Base-by-base conservation (phyloP, 2,113 vertebrate genomes). In the Baryphthengus martii region DNA sequence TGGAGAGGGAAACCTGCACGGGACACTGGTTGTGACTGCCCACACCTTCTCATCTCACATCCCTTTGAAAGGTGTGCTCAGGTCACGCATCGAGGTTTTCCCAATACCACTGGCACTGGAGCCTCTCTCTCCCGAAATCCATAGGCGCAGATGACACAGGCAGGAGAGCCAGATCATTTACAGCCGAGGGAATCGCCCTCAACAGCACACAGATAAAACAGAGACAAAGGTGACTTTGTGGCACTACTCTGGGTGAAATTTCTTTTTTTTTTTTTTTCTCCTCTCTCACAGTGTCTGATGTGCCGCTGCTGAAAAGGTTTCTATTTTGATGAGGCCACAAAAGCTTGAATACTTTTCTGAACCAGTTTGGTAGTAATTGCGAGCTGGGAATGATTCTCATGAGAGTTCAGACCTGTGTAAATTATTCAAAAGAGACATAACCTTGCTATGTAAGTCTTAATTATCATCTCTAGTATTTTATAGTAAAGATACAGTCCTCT, bases 61-160 rank as follows among this genome's bases (percentile, higher is more conserved):
- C 4, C 23, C 40, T 49, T 3, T 9, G 33, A 20, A 70, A 86
- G 20, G 26, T n/a, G 25, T 35, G 44, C 37, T 75, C 29, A 11
- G 55, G 61, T 66, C 53, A 3, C 3, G 16, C 59, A 11, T 5
- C 23, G 40, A 68, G 28, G 17, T 3, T 63, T 63, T 20, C 33
- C 11, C 1, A 4, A 0, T 6, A 40, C 4, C 3, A 0, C 50
- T 17, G 63, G 10, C 35, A 77, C 11, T 0, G 0, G 20, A 11
- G 6, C 7, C 55, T 10, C 28, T 66, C 33, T 56, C 33, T n/a
- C 11, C 56, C 1, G 0, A 71, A 88, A 68, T 63, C 76, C 40
- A 47, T 0, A 25, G 42, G 17, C 0, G 1, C 0, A 0, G 35
- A 23, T 37, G 37, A 29, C 17, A 24, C 49, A 42, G 33, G 58